Evolutionary conservation across 2,113 vertebrate species (phyloP).

Genomic region (Tychaedon coryphoeus): DNA sequence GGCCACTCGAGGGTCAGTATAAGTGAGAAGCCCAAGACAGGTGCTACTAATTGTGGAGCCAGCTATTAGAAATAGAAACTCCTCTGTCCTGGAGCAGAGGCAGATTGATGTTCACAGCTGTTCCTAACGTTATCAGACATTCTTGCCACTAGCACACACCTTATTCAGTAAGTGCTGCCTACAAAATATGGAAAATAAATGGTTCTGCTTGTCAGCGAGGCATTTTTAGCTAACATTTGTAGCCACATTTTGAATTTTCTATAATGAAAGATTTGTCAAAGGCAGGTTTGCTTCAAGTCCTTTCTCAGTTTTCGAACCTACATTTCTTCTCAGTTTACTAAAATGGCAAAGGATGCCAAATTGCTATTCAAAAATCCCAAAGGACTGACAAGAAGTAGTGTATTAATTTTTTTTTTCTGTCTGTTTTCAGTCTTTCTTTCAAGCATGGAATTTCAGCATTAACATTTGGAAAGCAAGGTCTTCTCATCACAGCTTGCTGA

Average conservation of each 20-base stretch:
- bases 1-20: conserved; percentile 14
- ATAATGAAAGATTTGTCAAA: conserved; percentile 50
- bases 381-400: conserved; percentile 18
- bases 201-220: conserved; percentile 36
- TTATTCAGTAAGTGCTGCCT: conserved; percentile 24
- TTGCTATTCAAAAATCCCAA: conserved; percentile 1
- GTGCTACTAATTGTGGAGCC: conserved; percentile 47
- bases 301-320: conserved; percentile 42
- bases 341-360: neutral
- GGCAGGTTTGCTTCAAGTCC: conserved; percentile 43
- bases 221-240: conserved; percentile 39
- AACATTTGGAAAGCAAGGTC: conserved; percentile 39
- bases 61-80: conserved; percentile 45
- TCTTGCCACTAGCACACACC: neutral
- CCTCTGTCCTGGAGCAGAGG: neutral
- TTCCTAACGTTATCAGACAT: conserved; percentile 23
- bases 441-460: conserved; percentile 16
- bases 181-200: conserved; percentile 47
- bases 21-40: conserved; percentile 59
- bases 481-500: conserved; percentile 24
- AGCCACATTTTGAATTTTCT: conserved; percentile 40
- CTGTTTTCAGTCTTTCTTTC: conserved; percentile 56
- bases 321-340: conserved; percentile 4
- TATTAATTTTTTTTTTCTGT: conserved; percentile 43
- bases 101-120: conserved; percentile 64